phyloP scores from a whole-genome alignment of 2,888 invertebrate genomes.

The Chaetoderma sp. region DNA sequence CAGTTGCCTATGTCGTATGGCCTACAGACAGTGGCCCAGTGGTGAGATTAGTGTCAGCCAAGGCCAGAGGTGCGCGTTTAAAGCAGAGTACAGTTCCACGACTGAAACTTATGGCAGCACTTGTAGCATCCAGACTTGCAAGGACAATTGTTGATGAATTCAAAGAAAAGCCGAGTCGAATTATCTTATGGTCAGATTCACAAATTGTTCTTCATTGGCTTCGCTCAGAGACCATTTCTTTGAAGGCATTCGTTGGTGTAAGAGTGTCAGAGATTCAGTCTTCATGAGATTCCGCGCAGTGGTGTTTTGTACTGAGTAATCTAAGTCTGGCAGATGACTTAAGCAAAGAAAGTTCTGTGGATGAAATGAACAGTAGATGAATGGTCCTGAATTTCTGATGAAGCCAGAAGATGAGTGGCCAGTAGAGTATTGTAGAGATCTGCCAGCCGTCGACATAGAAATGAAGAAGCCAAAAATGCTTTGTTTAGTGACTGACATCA shows the following conservation, averaged over 20 bases:
- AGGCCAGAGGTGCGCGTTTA: slow-evolving; percentile 4
- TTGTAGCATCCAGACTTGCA: neutral
- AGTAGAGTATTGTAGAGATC: neutral
- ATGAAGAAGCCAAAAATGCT: no score
- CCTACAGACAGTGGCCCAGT: neutral
- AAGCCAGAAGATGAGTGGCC: neutral
- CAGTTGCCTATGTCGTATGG: neutral
- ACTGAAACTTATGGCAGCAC: neutral
- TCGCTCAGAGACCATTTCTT: neutral
- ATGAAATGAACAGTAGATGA: no score
- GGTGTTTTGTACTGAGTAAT: slow-evolving; percentile 3
- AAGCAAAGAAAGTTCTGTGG: no score
- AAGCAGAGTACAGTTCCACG: slow-evolving; percentile 1
- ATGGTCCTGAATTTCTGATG: neutral
- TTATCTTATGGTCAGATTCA: slow-evolving; percentile 2
- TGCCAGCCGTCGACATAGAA: no score
- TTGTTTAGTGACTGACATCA: no score
- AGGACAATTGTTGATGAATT: neutral
- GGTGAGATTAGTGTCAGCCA: neutral
- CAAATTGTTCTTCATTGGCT: slow-evolving; percentile 12
- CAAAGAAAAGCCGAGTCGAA: neutral
- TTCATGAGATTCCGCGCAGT: neutral
- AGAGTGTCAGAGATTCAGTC: slow-evolving; percentile 9
- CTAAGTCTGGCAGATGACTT: slow-evolving; percentile 10
- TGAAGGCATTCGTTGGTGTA: slow-evolving; percentile 5